Evolutionary conservation across 1,140 invertebrate genomes (phyloP).

Genomic region (Rhopalosiphum maidis): DNA sequence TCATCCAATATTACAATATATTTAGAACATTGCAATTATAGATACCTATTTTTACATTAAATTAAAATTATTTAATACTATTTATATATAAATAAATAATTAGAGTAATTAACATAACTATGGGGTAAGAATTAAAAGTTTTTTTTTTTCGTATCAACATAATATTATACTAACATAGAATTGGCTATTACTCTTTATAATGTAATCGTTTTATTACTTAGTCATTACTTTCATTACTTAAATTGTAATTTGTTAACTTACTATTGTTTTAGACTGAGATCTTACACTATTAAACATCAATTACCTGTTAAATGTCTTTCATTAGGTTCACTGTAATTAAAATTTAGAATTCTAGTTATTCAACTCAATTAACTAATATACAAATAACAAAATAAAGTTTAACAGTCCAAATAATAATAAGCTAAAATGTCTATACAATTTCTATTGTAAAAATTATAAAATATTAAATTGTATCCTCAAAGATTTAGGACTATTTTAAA

Average conservation of each 20-base stretch:
- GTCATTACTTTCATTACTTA: background rate
- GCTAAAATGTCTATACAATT: background rate
- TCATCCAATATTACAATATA: too few species aligned
- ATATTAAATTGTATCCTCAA: background rate
- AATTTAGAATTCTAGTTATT: background rate
- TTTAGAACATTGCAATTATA: too few species aligned
- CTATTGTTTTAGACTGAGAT: background rate
- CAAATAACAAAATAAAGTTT: background rate
- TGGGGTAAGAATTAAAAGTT: too few species aligned
- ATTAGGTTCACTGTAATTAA: background rate
- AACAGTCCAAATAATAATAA: background rate
- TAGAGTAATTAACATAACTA: too few species aligned
- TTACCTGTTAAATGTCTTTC: conserved; percentile 2
- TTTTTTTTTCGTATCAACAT: too few species aligned
- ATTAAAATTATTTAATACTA: too few species aligned
- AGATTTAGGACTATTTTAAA: background rate
- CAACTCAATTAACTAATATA: background rate
- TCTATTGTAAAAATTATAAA: background rate
- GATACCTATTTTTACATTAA: too few species aligned
- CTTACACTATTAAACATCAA: background rate
- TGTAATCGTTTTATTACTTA: too few species aligned
- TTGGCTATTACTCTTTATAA: too few species aligned
- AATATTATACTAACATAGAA: too few species aligned
- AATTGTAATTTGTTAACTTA: background rate
- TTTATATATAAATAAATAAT: too few species aligned